phyloP scores from a whole-genome alignment of 1,140 invertebrate species.

The Drosophila kikkawai region DNA sequence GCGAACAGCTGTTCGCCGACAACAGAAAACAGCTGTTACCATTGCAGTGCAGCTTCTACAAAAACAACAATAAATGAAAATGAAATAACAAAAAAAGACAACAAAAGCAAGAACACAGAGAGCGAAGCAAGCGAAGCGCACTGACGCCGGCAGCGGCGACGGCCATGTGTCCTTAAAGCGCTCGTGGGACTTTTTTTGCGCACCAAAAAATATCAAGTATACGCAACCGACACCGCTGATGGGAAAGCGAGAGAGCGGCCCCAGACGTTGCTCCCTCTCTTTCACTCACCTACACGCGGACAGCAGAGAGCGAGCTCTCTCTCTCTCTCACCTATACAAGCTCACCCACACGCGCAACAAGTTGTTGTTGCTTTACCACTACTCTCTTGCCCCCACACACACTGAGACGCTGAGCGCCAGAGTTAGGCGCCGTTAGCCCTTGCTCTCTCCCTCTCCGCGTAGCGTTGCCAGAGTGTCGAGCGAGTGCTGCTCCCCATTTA shows the following conservation, averaged over 20 bases:
- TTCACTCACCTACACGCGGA: constrained; percentile 9
- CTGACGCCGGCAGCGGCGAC: constrained; percentile 9
- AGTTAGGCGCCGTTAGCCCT: constrained; percentile 48
- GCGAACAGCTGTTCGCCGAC: constrained; percentile 62
- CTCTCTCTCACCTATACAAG: constrained; percentile 14
- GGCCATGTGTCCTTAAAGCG: constrained; percentile 67
- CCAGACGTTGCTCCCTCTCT: constrained; percentile 49
- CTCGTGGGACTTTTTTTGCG: constrained; percentile 63
- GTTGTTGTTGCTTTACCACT: constrained; percentile 56
- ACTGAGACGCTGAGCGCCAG: constrained; percentile 16
- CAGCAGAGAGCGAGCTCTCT: background rate
- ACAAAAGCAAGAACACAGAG: constrained; percentile 19
- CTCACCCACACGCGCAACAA: constrained; percentile 72
- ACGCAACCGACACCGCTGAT: constrained; percentile 36
- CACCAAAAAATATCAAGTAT: constrained; percentile 70
- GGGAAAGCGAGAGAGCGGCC: constrained; percentile 33
- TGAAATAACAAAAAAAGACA: constrained; percentile 43
- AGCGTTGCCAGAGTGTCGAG: constrained; percentile 44
- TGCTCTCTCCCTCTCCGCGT: constrained; percentile 16
- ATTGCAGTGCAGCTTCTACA: constrained; percentile 46
- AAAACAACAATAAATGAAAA: constrained; percentile 12
- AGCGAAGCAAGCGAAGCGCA: constrained; percentile 13
- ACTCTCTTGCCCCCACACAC: constrained; percentile 26
- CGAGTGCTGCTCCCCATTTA: constrained; percentile 39
- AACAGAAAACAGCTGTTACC: constrained; percentile 55